Conservation (phyloP, 2,113 vertebrate species). For the Leucosticte australis region DNA sequence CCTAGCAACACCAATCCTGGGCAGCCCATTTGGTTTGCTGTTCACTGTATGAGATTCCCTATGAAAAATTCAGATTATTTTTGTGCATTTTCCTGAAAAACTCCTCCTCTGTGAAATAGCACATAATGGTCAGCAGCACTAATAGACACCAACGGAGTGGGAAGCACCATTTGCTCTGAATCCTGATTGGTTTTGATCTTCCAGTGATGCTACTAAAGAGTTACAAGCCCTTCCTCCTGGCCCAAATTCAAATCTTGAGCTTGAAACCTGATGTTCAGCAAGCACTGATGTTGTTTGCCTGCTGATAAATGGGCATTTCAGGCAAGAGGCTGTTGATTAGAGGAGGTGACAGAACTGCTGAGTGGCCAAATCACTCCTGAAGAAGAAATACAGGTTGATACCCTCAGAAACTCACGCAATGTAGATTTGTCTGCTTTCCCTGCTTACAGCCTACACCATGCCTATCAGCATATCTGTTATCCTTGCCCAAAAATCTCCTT, state of each 20-base stretch:
- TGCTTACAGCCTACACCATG: fast-evolving
- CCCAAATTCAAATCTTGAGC: background rate
- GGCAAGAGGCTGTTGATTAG: background rate
- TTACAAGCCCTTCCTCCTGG: background rate
- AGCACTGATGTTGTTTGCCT: background rate
- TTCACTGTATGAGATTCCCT: background rate
- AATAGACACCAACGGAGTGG: fast-evolving
- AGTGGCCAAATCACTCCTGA: background rate
- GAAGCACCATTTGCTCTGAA: background rate
- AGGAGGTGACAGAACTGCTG: background rate
- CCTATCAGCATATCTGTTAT: fast-evolving
- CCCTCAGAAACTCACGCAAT: background rate
- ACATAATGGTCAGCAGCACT: background rate
- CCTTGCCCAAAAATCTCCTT: background rate
- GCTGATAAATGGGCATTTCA: background rate
- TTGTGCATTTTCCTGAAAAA: background rate
- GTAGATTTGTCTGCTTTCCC: background rate
- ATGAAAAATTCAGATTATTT: background rate
- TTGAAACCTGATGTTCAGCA: background rate
- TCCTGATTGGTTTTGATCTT: background rate
- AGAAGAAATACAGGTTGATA: background rate
- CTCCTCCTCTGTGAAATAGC: background rate
- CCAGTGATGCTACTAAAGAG: background rate
- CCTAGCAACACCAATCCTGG: background rate
- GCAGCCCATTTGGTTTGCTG: background rate